Base-by-base conservation (phyloP, 2,888 invertebrate species). In the Yponomeuta malinellus region DNA sequence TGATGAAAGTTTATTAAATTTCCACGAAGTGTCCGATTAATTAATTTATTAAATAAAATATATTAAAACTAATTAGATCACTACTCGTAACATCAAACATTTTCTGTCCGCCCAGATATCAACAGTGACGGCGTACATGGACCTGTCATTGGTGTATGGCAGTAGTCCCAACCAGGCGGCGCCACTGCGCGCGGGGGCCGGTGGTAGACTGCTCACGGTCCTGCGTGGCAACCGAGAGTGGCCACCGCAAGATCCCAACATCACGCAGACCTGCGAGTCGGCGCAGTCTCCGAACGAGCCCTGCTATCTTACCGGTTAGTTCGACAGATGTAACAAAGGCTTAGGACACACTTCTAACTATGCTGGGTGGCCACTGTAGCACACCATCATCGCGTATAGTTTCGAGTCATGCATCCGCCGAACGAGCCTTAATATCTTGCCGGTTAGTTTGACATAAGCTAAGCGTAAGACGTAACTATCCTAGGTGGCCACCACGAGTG, bases 111-210 rank as follows among this genome's bases (percentile, higher is more conserved):
- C 10, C 12, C 77, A 96, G 95, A 76, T 96, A 43, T 93, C 95
- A 10, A 93, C 92, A 12, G 95, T 96, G 0, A 95, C 96, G 48
- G 94, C 95, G 12, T 96, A 88, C 82, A 87, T 97, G 90, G 97
- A 97, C 80, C 90, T 95, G 4, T 97, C 97, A 0, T 84, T 96
- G 52, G 95, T 97, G 1, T 98, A 97, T 79, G 97, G 97, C 1
- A 96, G 95, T 73, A 95, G 93, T 3, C 93, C 93, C 15, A 88
- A 93, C 63, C 94, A 95, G 73, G 94, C 95, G 23, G 90, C 92
- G 10, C 93, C 94, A 37, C 88, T 97, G 31, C 93, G 97, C 9
- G 93, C 95, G 10, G 94, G 94, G 78, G 87, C 90, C 65, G 95
- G 95, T 0, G 97, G 97, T 0, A 93, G 95, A 23, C 85, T 97